These are phyloP conservation scores for Drosophila prolongata DNA, from an alignment of 2,888 invertebrate species.

Conservation along the genomic window DNA sequence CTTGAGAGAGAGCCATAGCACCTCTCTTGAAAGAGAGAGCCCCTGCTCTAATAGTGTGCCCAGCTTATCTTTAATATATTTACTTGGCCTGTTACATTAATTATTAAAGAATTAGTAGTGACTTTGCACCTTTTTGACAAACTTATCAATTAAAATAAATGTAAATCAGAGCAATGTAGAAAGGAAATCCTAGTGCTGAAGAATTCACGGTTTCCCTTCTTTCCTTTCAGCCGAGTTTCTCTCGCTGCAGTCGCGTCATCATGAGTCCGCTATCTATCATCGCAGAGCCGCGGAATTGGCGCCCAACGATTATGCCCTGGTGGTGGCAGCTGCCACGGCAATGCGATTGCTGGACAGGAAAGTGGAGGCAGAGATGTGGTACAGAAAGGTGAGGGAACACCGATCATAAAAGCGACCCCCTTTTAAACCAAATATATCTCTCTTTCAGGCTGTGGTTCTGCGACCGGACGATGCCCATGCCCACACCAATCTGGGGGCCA, in stretches of 20 bases:
- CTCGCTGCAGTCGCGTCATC: constrained; percentile 90
- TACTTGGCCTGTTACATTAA: too few species aligned
- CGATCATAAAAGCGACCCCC: too few species aligned
- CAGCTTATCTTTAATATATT: too few species aligned
- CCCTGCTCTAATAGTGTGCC: too few species aligned
- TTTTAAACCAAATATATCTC: background rate
- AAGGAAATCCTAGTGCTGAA: too few species aligned
- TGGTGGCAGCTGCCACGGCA: constrained; percentile 95
- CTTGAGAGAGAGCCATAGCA: too few species aligned
- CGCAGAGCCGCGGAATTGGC: constrained; percentile 91
- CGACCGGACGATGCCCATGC: constrained; percentile 92
- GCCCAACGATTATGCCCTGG: constrained; percentile 92
- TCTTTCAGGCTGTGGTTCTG: constrained; percentile 83
- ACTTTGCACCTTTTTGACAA: too few species aligned
- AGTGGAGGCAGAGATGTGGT: constrained; percentile 94
- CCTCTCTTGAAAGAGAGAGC: too few species aligned
- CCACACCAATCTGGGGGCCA: constrained; percentile 97
- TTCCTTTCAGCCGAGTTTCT: constrained; percentile 92
- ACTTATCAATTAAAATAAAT: too few species aligned
- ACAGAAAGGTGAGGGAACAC: constrained; percentile 88
- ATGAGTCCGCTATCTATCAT: constrained; percentile 93
- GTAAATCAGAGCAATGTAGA: too few species aligned
- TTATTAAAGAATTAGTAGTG: too few species aligned
- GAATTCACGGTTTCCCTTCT: constrained; percentile 46
- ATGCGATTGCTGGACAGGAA: constrained; percentile 92